Percentiles rank a stretch among this genome's conserved stretches.
phyloP scores from a whole-genome alignment of 2,113 vertebrate genomes.

The Chrysochloris asiatica region DNA sequence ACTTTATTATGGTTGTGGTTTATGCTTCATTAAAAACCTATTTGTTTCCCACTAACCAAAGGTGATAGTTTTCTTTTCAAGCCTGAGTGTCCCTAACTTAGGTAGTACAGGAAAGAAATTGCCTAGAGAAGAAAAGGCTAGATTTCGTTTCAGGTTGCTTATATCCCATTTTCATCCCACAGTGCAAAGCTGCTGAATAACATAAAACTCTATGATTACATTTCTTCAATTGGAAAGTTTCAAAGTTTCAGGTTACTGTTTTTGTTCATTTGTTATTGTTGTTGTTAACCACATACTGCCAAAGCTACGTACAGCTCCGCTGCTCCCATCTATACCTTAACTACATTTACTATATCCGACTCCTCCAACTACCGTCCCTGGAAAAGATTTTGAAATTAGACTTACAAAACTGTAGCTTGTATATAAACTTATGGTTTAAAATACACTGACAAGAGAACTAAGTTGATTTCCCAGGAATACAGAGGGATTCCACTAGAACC shows the following conservation, averaged over 20 bases:
- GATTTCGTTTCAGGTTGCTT: background rate
- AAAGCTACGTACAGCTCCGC: background rate
- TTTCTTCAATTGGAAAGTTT: constrained; percentile 1
- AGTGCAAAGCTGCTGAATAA: constrained; percentile 45
- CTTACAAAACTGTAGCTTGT: background rate
- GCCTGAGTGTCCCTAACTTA: background rate
- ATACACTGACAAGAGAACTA: constrained; percentile 2
- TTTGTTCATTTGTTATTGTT: constrained; percentile 25
- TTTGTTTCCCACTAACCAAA: constrained; percentile 24
- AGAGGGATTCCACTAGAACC: background rate
- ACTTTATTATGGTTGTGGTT: background rate
- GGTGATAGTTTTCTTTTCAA: constrained; percentile 14
- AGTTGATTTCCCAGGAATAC: background rate
- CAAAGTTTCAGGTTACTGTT: background rate
- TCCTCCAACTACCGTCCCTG: background rate
- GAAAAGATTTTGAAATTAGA: constrained; percentile 7
- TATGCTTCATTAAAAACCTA: background rate
- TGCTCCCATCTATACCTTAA: background rate
- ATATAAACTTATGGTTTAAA: background rate
- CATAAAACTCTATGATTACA: constrained; percentile 27
- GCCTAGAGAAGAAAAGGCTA: constrained; percentile 1
- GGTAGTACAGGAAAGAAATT: constrained; percentile 21
- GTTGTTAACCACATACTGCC: background rate
- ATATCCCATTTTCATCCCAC: background rate
- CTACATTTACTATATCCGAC: background rate